phyloP scores from a whole-genome alignment of 2,888 invertebrate genomes.

The Stenchaetothrips biformis region DNA sequence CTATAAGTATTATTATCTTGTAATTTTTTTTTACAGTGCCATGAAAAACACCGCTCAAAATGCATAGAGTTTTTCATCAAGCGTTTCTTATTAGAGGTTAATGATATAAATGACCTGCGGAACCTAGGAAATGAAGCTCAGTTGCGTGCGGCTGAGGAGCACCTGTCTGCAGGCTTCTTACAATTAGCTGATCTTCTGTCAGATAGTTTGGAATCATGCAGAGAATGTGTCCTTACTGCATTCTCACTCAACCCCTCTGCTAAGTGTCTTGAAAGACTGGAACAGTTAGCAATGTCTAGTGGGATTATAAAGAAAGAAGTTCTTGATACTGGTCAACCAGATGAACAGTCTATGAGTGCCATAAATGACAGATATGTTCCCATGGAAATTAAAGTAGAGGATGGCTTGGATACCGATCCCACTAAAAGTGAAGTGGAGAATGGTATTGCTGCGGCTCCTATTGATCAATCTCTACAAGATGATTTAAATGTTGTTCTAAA shows the following conservation, averaged over 20 bases:
- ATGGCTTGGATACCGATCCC: background rate
- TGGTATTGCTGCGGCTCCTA: constrained; percentile 57
- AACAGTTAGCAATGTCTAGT: constrained; percentile 50
- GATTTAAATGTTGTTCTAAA: constrained; percentile 66
- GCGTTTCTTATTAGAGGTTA: constrained; percentile 70
- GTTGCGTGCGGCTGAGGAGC: constrained; percentile 45
- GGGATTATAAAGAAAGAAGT: constrained; percentile 43
- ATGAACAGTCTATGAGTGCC: no score
- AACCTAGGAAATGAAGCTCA: constrained; percentile 52
- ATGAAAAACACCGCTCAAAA: background rate
- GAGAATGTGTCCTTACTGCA: constrained; percentile 69
- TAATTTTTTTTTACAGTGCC: background rate
- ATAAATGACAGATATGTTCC: no score
- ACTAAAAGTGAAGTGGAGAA: constrained; percentile 43
- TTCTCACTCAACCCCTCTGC: constrained; percentile 68
- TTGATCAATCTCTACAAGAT: constrained; percentile 62
- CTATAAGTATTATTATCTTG: background rate
- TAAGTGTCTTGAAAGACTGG: constrained; percentile 55
- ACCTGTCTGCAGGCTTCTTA: constrained; percentile 57
- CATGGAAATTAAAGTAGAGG: no score
- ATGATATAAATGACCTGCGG: constrained; percentile 64
- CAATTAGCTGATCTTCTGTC: constrained; percentile 58
- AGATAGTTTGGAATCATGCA: constrained; percentile 56
- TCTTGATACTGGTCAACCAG: constrained; percentile 26
- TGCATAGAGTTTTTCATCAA: constrained; percentile 63